Conservation (phyloP, 1,140 invertebrate genomes). For the Chrysoperla carnea region DNA sequence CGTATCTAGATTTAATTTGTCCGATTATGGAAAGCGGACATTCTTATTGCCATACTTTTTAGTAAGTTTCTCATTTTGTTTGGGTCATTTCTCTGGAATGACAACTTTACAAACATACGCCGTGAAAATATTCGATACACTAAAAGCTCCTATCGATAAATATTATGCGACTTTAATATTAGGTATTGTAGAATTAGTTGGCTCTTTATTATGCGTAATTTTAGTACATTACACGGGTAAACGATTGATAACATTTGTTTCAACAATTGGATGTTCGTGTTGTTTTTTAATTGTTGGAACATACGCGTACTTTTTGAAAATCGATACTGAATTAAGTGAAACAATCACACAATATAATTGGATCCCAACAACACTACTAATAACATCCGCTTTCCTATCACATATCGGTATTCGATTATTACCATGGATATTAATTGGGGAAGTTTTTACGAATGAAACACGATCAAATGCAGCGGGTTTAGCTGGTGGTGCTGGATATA, state of each 20-base stretch:
- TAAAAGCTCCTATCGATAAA: constrained; percentile 50
- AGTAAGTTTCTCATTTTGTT: constrained; percentile 42
- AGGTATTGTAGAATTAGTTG: constrained; percentile 44
- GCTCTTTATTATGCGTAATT: constrained; percentile 38
- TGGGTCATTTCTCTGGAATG: constrained; percentile 51
- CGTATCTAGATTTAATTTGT: constrained; percentile 18
- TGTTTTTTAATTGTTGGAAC: constrained; percentile 38
- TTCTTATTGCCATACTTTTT: constrained; percentile 45
- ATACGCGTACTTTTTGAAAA: constrained; percentile 28
- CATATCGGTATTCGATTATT: constrained; percentile 49
- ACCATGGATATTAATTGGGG: constrained; percentile 61
- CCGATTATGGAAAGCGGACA: constrained; percentile 21
- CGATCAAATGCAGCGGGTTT: constrained; percentile 46
- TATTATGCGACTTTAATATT: constrained; percentile 52
- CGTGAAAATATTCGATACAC: constrained; percentile 44
- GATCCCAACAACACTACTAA: constrained; percentile 45
- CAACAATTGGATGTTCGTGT: constrained; percentile 36
- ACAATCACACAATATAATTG: constrained; percentile 27
- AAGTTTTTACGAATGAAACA: constrained; percentile 44
- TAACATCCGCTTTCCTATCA: constrained; percentile 44
- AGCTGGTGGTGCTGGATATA: constrained; percentile 47
- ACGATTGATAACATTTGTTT: constrained; percentile 42
- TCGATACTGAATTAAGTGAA: constrained; percentile 1
- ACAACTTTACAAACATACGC: constrained; percentile 51
- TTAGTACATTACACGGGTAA: constrained; percentile 52